phyloP scores from a whole-genome alignment of 2,797 vertebrate genomes.

The Dermochelys coriacea region DNA sequence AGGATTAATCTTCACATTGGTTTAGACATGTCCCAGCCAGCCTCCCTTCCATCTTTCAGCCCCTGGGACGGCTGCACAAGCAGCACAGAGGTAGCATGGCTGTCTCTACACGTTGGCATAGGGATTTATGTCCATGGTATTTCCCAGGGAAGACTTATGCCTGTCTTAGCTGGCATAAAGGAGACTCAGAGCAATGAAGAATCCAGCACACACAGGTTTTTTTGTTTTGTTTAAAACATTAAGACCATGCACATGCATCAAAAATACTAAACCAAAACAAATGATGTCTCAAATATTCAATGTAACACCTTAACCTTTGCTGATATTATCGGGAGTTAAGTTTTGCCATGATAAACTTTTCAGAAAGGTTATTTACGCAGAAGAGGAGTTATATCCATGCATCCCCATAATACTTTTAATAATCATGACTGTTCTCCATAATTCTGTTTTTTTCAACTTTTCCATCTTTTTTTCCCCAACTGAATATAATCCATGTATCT shows the following conservation, averaged over 20 bases:
- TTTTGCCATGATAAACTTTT: background rate
- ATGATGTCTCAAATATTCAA: too few species aligned
- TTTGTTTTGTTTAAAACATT: too few species aligned
- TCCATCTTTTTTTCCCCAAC: background rate
- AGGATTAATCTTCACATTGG: background rate
- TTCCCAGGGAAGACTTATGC: background rate
- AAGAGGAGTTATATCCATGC: background rate
- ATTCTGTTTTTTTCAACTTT: background rate
- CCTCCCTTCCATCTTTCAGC: background rate
- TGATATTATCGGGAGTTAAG: background rate
- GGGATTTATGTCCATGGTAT: background rate
- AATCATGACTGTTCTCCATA: background rate
- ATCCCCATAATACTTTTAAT: background rate
- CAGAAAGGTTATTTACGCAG: background rate
- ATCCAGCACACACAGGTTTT: background rate
- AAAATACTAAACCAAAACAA: too few species aligned
- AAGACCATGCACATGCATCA: too few species aligned
- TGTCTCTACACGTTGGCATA: background rate
- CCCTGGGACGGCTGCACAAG: background rate
- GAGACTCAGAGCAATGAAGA: accelerated
- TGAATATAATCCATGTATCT: background rate
- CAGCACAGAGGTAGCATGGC: background rate
- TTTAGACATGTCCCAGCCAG: background rate
- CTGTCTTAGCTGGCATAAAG: background rate
- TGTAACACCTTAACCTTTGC: background rate